phyloP scores from a whole-genome alignment of 2,888 invertebrate genomes.

The Drosophila austrosaltans region DNA sequence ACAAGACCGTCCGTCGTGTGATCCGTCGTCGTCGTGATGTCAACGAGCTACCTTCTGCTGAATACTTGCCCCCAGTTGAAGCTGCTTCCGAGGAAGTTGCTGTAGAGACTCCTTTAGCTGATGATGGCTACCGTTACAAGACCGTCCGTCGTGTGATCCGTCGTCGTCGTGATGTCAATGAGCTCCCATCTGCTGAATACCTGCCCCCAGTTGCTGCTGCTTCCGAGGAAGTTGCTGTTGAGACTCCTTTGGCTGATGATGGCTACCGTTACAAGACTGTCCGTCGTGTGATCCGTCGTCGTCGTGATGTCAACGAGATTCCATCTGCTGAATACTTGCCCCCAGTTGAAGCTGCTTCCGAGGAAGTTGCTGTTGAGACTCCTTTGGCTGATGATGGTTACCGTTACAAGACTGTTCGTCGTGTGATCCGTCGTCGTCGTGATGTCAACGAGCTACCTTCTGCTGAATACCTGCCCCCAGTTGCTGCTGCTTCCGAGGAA shows the following conservation, averaged over 20 bases:
- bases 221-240: conserved; percentile 41
- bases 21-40: conserved; percentile 63
- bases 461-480: conserved; percentile 69
- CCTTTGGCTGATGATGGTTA: conserved; percentile 56
- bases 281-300: conserved; percentile 59
- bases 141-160: conserved; percentile 69
- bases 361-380: conserved; percentile 30
- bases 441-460: conserved; percentile 64
- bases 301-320: conserved; percentile 75
- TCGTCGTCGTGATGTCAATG: conserved; percentile 75
- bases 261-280: conserved; percentile 76
- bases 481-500: conserved; percentile 36
- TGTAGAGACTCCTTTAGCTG: conserved; percentile 43
- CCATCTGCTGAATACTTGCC: conserved; percentile 63
- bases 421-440: conserved; percentile 60
- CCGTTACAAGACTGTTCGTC: conserved; percentile 59
- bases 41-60: conserved; percentile 11
- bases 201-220: conserved; percentile 64
- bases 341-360: conserved; percentile 38
- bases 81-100: conserved; percentile 37
- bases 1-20: conserved; percentile 56
- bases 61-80: conserved; percentile 38
- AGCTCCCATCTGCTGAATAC: conserved; percentile 63
- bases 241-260: conserved; percentile 58
- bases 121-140: conserved; percentile 75